Base-by-base conservation (phyloP, 2,113 vertebrate species). In the Sus scrofa region DNA sequence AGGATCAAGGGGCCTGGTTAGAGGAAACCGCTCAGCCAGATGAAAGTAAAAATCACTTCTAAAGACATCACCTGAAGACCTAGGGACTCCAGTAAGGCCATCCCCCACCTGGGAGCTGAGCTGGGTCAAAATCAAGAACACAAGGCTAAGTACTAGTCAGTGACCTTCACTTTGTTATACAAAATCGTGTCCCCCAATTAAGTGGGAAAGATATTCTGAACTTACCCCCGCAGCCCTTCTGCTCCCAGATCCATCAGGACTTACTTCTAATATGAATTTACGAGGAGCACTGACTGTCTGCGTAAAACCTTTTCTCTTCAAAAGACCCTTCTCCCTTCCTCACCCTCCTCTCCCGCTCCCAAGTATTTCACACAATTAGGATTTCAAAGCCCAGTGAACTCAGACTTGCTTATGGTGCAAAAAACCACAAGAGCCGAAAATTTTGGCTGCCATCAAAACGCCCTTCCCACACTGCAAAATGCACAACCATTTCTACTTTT, bases 11-110 rank as follows among this genome's bases (percentile, higher is more conserved):
- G 34, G 52, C 63, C 24, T 22, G 26, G 52, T 62, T 3, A 4
- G 86, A 92, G 20, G 26, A 24, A 81, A 74, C 20, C 16, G 10
- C 30, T 83, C 50, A 73, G n/a, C 30, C 78, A 62, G 37, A 20
- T 22, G 54, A 89, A 78, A 82, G 62, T 39, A 34, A 95, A 95
- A 94, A 62, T 70, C 78, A 92, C 24, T 91, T 87, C 34, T 56
- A 84, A 91, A 74, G 37, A 62, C 67, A 62, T 58, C 73, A 78
- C 68, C 68, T 89, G n/a, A 89, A 88, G 77, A 89, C 52, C 0
- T 1, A 74, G 52, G 34, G 74, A 11, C 27, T n/a, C 70, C 19
- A 19, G 18, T 50, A 81, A 84, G 88, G 19, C 77, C 86, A 30
- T 34, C 77, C n/a, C n/a, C 22, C 24, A 24, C 7, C 81, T 32